A percentile compares a stretch with the other conserved stretches of the same genome.
Evolutionary conservation across 2,113 vertebrate genomes (phyloP).

Genomic region (Anas platyrhynchos): DNA sequence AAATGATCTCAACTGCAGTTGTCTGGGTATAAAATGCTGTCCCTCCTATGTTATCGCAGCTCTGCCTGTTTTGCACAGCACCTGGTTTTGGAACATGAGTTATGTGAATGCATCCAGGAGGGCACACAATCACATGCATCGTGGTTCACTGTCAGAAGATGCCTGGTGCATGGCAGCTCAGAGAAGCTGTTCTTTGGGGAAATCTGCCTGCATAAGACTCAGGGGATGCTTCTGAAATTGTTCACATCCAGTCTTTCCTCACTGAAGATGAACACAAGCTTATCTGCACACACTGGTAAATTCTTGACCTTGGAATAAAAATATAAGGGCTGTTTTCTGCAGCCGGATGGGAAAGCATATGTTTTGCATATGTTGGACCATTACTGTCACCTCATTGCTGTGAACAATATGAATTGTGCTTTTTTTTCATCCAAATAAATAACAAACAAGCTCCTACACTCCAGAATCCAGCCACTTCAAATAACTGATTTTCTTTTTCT

Average conservation of each 20-base stretch:
- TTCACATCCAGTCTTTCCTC: background rate
- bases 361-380: background rate
- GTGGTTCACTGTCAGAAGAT: background rate
- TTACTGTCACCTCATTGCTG: background rate
- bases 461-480: background rate
- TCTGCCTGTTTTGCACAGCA: background rate
- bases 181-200: background rate
- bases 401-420: background rate
- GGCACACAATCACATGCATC: background rate
- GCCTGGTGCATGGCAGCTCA: background rate
- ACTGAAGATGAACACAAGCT: background rate
- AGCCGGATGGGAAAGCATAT: background rate
- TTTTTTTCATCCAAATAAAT: background rate
- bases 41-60: background rate
- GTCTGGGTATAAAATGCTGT: background rate
- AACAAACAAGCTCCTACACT: background rate
- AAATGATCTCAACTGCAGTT: background rate
- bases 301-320: background rate
- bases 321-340: background rate
- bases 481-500: background rate
- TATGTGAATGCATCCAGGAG: background rate
- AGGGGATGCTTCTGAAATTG: background rate
- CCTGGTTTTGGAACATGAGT: rapidly evolving
- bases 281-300: background rate
- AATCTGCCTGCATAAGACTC: background rate